Conservation (phyloP, 2,797 vertebrate species). For the Botia almorhae region DNA sequence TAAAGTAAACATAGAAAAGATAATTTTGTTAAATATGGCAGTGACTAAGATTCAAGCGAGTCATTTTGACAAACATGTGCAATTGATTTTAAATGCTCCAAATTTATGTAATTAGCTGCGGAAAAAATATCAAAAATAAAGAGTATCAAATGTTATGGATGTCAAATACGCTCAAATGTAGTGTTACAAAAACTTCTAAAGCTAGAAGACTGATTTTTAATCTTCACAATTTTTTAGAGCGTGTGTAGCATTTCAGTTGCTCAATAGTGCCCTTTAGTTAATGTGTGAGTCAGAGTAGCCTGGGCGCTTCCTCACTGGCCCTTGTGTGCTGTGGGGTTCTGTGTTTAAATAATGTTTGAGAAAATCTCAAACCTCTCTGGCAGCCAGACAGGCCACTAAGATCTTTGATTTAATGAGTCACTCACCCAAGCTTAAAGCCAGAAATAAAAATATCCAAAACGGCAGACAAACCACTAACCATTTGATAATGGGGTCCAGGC, state of each 20-base stretch:
- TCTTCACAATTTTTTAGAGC: background rate
- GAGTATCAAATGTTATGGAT: conserved; percentile 16
- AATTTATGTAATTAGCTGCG: conserved; percentile 36
- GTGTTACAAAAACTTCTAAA: background rate
- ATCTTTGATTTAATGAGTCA: conserved; percentile 64
- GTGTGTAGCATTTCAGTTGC: conserved; percentile 36
- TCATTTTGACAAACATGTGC: conserved; percentile 30
- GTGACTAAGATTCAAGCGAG: conserved; percentile 21
- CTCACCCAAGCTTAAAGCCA: conserved; percentile 54
- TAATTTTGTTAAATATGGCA: conserved; percentile 28
- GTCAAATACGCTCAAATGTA: conserved; percentile 9
- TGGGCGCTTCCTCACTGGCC: conserved; percentile 12
- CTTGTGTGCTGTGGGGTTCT: conserved; percentile 38
- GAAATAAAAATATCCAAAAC: conserved; percentile 57
- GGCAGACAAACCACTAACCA: conserved; percentile 55
- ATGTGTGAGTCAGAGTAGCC: conserved; percentile 45
- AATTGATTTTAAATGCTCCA: conserved; percentile 31
- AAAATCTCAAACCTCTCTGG: conserved; percentile 42
- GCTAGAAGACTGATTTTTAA: conserved; percentile 17
- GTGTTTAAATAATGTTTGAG: conserved; percentile 42
- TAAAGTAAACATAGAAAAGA: conserved; percentile 32
- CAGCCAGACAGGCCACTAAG: conserved; percentile 39
- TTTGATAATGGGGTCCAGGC: conserved; percentile 41
- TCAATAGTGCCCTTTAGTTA: conserved; percentile 47
- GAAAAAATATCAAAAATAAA: conserved; percentile 45